Evolutionary conservation across 2,888 invertebrate species (phyloP), one percentile per base, ranked within the genome.

Genomic region (Stenchaetothrips biformis): DNA sequence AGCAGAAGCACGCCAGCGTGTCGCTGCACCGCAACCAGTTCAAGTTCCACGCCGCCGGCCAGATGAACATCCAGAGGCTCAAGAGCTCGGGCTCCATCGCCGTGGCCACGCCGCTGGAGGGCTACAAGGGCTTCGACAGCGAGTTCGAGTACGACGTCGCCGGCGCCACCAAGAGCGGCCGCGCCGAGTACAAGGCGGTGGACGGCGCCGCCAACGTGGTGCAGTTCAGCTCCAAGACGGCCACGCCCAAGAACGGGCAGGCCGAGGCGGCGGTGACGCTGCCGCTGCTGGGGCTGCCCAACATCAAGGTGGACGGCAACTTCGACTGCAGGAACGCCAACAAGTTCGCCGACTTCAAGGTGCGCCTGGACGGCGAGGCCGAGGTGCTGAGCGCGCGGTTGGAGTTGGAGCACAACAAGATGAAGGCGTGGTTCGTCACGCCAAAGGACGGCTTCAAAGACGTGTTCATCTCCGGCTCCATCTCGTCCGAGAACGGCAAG

Each of bases 21-120:
- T 74, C 67, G 0, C 67, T 74, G 21, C 67, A 25, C 67, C 21
- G 67, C 9, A 74, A 74, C 67, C 7, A 21, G 3, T 74, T 21
- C 67, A 21, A 74, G 1, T 74, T 74, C 25, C 21, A 74, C 25
- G 67, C 67, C 0, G 21, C 67, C 25, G 67, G 67, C 67, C 21
- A 74, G 25, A 74, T 74, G 67, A 74, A 74, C 67, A 74, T 74
- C 67, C 67, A 74, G 67, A 1, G 67, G 2, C 67, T 74, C 7
- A 74, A 74, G 67, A 74, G 67, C 67, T 74, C 67, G 21, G 67
- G 67, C 21, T 74, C 67, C 11, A 74, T 74, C 67, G 11, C 67
- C 0, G 67, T 74, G 8, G 25, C 67, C 6, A 74, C 67, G 67
- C 67, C 67, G 21, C 25, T 74, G 25, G 67, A 74, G 21, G 25